Evolutionary conservation across 1,140 invertebrate genomes (phyloP).

Genomic region (Cyclargus thomasi): DNA sequence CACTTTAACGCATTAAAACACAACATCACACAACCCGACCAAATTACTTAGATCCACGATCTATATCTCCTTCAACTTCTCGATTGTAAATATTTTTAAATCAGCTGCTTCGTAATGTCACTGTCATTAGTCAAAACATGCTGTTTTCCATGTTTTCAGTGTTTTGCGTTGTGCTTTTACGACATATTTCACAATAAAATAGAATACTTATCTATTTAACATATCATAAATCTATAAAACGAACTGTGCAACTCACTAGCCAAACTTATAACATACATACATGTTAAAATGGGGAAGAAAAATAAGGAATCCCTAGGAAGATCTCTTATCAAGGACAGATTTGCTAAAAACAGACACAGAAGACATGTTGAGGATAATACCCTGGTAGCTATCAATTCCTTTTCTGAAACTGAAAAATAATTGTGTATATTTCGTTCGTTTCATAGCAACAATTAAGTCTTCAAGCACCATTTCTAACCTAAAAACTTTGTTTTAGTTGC

Average conservation of each 20-base stretch:
- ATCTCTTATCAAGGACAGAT: constrained; percentile 85
- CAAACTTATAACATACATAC: neutral
- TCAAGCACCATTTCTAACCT: neutral
- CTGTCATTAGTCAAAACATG: too few relatives aligned
- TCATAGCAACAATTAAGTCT: neutral
- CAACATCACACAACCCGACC: too few relatives aligned
- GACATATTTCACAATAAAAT: neutral
- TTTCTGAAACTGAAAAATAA: constrained; percentile 17
- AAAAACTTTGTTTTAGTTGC: constrained; percentile 78
- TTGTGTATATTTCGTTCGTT: neutral
- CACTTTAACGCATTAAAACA: too few relatives aligned
- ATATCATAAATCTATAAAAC: neutral
- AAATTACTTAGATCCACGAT: too few relatives aligned
- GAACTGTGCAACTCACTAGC: neutral
- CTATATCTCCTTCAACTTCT: too few relatives aligned
- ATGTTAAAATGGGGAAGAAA: constrained; percentile 79
- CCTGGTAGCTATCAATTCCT: constrained; percentile 70
- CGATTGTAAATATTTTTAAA: too few relatives aligned
- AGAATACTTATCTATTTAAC: neutral
- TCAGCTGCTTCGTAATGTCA: too few relatives aligned
- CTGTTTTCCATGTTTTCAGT: too few relatives aligned
- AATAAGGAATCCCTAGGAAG: constrained; percentile 80
- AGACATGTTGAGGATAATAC: constrained; percentile 79
- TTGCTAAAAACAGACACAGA: constrained; percentile 75
- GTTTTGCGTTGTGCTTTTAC: neutral